Percentiles rank a stretch among this genome's conserved stretches.
These are phyloP conservation scores for Yponomeuta malinellus DNA, from an alignment of 2,888 invertebrate genomes.

Conservation along the genomic window DNA sequence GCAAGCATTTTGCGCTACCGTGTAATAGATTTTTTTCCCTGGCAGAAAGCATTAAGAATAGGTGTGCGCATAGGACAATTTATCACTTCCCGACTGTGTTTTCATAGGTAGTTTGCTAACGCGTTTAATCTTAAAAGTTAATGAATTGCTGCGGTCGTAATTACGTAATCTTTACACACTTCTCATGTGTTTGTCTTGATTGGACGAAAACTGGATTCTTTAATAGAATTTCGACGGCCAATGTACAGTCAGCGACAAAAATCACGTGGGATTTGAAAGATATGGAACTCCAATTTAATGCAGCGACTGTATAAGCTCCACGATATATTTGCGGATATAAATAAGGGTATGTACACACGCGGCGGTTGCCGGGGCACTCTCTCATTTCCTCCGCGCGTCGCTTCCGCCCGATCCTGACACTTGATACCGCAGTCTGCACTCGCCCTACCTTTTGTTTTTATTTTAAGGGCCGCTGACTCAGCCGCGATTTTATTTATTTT, in stretches of 20 bases:
- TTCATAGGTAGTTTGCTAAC: background rate
- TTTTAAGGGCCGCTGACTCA: background rate
- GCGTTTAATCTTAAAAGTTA: constrained; percentile 10
- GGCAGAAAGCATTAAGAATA: constrained; percentile 2
- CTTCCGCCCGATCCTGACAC: constrained; percentile 42
- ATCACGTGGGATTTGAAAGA: too few species aligned
- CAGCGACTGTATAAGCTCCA: background rate
- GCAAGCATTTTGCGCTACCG: constrained; percentile 12
- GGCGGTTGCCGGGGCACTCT: constrained; percentile 18
- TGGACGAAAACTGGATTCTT: background rate
- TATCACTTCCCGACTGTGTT: constrained; percentile 14
- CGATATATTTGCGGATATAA: constrained; percentile 10
- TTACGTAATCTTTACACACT: constrained; percentile 8
- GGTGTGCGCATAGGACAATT: constrained; percentile 12
- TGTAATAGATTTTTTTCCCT: constrained; percentile 14
- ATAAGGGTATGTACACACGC: constrained; percentile 14
- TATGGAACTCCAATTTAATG: too few species aligned
- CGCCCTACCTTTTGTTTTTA: constrained; percentile 9
- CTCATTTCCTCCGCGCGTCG: constrained; percentile 41
- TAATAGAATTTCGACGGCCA: too few species aligned
- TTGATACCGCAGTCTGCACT: constrained; percentile 13
- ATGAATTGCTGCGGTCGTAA: constrained; percentile 5
- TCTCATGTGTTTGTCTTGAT: background rate
- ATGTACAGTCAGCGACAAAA: too few species aligned
- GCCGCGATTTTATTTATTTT: background rate